Conservation (phyloP, 2,797 vertebrate species). For the Schizothorax lantsangensis region DNA sequence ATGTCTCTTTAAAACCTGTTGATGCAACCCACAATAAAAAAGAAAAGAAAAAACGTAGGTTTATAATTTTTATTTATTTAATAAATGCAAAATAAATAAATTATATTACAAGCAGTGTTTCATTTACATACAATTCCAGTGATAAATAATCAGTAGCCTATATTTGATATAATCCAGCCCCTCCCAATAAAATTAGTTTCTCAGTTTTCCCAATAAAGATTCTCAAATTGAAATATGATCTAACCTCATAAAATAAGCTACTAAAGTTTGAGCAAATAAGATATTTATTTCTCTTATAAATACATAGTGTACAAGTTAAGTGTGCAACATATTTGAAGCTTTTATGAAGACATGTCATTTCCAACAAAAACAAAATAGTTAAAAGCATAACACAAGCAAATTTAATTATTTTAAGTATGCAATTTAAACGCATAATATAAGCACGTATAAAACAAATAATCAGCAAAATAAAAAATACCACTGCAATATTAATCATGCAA, state of each 20-base stretch:
- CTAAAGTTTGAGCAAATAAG: not conserved
- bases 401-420: not conserved
- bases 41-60: not conserved
- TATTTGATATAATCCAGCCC: not conserved
- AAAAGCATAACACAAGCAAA: not conserved
- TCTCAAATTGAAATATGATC: not conserved
- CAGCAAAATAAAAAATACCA: not conserved
- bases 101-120: not conserved
- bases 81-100: not conserved
- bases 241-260: not conserved
- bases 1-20: not conserved
- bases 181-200: not conserved
- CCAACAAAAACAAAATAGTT: conserved; percentile 1
- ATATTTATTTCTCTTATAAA: not conserved
- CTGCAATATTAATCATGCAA: conserved; percentile 2
- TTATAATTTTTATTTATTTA: not conserved
- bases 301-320: not conserved
- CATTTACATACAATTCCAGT: not conserved
- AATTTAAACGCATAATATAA: not conserved
- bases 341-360: not conserved
- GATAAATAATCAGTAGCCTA: not conserved
- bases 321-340: not conserved
- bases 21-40: not conserved
- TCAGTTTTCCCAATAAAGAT: not conserved
- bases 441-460: not conserved